A percentile compares a stretch with the other conserved stretches of the same genome.
These are phyloP conservation scores for Drosophila tani DNA, from an alignment of 1,140 invertebrate species.

Conservation along the genomic window DNA sequence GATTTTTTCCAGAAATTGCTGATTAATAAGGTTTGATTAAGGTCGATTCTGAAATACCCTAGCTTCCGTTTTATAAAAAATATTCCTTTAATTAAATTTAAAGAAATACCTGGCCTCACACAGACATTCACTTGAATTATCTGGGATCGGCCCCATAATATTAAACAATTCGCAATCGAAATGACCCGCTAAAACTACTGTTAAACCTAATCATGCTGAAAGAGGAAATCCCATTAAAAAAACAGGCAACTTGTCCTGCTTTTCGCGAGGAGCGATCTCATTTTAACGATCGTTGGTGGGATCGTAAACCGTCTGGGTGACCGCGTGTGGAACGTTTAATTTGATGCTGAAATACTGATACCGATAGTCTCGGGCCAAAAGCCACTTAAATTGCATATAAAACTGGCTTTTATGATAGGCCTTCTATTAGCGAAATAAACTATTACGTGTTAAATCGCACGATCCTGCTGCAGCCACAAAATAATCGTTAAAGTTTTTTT, in stretches of 20 bases:
- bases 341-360: conserved; percentile 78
- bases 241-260: conserved; percentile 22
- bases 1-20: not conserved
- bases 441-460: conserved; percentile 75
- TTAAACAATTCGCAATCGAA: conserved; percentile 48
- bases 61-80: too few relatives aligned
- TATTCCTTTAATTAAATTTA: not conserved
- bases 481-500: conserved; percentile 34
- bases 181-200: conserved; percentile 65
- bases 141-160: conserved; percentile 16
- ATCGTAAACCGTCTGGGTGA: conserved; percentile 33
- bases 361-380: conserved; percentile 20
- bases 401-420: conserved; percentile 77
- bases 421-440: conserved; percentile 81
- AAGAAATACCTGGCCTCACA: not conserved
- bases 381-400: conserved; percentile 76
- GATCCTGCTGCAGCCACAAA: conserved; percentile 47
- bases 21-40: too few relatives aligned
- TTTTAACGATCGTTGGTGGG: conserved; percentile 41
- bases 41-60: not conserved
- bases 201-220: conserved; percentile 41
- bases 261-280: conserved; percentile 19
- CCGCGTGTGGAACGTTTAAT: conserved; percentile 61
- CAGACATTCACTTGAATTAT: conserved; percentile 8
- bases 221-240: conserved; percentile 55